Base-by-base conservation (phyloP, 2,888 invertebrate species). In the Monochamus alternatus region DNA sequence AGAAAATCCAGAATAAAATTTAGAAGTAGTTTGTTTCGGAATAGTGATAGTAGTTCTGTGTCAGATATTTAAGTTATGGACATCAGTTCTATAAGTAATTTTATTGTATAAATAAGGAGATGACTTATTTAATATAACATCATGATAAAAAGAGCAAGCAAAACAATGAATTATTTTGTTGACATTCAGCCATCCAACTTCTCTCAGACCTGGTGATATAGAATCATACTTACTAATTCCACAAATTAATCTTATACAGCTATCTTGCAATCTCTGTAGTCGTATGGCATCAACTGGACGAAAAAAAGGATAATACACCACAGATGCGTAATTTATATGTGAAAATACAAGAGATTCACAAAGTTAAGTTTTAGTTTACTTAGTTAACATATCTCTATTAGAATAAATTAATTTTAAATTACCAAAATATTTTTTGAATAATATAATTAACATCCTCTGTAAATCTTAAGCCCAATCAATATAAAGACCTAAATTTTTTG, bases 261-360 rank as follows among this genome's bases (percentile, higher is more conserved):
- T 32, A 38, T 72, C 64, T 72, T 72, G 72, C 14, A 72, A 38
- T n/a, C 52, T 44, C 52, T 64, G 72, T 30, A 72, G 31, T 51
- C 72, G 30, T 9, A 30, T 14, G 44, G 14, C n/a, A 22, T 63
- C 55, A 58, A 4, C 38, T 22, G 31, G 22, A 8, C 10, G 31
- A 14, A 73, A 55, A 12, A n/a, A 58, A 9, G 51, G 73, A 31
- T 44, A n/a, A 65, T 59, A 73, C 1, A 65, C 65, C 52, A 73
- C 65, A 1, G 30, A 32, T 8, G 65, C 64, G 55, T 59, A 65
- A 65, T 73, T 73, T n/a, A 73, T 47, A 65, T 58, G 55, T 14
- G 30, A 47, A n/a, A 58, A 43, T 31, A 68, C 68, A 14, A 68
- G 14, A 8, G 58, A n/a, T 31, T 68, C 58, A 14, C 58, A 69